Percentiles rank a stretch among this genome's conserved stretches.
Conservation (phyloP, 2,888 invertebrate genomes). For the Phengaris alcon region DNA sequence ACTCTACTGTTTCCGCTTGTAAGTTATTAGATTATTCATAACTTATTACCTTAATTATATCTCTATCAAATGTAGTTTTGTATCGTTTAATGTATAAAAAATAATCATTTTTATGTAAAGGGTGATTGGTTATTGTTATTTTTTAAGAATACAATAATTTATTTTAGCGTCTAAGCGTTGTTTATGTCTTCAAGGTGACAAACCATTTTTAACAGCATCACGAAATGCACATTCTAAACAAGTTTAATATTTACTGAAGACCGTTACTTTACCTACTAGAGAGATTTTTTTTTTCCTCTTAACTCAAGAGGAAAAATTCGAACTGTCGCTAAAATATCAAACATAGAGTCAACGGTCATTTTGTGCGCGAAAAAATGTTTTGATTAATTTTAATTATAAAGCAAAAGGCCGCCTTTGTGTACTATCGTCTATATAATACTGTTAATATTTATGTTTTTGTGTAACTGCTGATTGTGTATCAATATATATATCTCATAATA, state of each 20-base stretch:
- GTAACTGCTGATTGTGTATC: no score
- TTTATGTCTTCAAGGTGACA: conserved; percentile 14
- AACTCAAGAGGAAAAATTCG: not conserved
- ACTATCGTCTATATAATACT: no score
- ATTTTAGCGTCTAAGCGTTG: not conserved
- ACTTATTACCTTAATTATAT: conserved; percentile 1
- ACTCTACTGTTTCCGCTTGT: conserved; percentile 44
- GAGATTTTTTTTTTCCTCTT: not conserved
- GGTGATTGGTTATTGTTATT: not conserved
- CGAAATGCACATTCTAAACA: conserved; percentile 17
- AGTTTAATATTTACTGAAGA: conserved; percentile 5
- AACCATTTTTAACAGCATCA: conserved; percentile 14
- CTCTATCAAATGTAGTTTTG: not conserved
- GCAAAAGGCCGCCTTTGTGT: not conserved
- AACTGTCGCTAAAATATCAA: not conserved
- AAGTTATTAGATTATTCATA: conserved; percentile 36
- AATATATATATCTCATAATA: no score
- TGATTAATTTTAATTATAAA: not conserved
- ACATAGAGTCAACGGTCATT: not conserved
- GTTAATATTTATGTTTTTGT: no score
- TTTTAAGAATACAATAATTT: not conserved
- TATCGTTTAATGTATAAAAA: not conserved
- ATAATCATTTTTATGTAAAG: not conserved
- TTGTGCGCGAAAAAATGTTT: not conserved
- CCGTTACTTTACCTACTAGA: not conserved